A percentile compares a stretch with the other conserved stretches of the same genome.
phyloP scores from a whole-genome alignment of 2,797 vertebrate genomes.

The Syndactyla subalaris region DNA sequence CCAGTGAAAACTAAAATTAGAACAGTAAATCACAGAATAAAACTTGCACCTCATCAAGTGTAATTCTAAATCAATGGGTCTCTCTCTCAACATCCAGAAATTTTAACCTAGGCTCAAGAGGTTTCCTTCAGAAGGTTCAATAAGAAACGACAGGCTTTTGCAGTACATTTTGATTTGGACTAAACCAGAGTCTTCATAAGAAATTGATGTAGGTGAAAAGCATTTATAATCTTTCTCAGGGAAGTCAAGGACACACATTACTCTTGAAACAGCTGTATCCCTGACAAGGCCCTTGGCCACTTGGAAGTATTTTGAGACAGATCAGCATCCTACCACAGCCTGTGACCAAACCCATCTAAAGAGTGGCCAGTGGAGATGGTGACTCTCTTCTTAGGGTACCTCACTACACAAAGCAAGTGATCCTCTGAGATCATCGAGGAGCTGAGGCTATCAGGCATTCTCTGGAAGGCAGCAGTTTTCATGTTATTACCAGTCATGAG shows the following conservation, averaged over 20 bases:
- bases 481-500: neutral
- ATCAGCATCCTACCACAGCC: neutral
- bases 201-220: neutral
- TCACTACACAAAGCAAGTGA: accelerated
- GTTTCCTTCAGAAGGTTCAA: neutral
- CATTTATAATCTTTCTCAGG: neutral
- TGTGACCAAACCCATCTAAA: neutral
- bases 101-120: neutral
- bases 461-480: neutral
- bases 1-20: neutral
- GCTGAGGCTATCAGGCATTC: neutral
- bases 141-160: neutral
- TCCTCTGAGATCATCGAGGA: neutral
- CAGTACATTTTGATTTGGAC: neutral
- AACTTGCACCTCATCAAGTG: neutral
- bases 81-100: neutral
- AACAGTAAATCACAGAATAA: neutral
- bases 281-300: neutral
- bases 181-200: neutral
- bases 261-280: neutral
- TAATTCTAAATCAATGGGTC: neutral
- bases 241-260: neutral
- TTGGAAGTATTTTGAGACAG: neutral
- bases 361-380: neutral
- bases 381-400: accelerated